phyloP scores from a whole-genome alignment of 2,113 vertebrate genomes.

The Halichoeres trimaculatus region DNA sequence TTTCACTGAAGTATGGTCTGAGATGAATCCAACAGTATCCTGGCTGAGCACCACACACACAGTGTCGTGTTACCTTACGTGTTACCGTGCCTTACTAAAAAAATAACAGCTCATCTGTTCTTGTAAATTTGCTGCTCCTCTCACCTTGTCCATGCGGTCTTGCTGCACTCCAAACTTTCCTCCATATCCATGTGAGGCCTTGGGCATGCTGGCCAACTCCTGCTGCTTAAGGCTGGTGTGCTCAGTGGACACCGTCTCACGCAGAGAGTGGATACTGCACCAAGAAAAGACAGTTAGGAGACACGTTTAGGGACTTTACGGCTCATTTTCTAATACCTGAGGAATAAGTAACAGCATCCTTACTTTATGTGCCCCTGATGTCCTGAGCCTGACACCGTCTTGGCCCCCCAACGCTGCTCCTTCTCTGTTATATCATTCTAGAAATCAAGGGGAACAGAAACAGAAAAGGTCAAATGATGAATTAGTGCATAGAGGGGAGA shows the following conservation, averaged over 20 bases:
- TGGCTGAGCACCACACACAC: too few relatives aligned
- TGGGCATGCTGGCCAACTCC: slow-evolving; percentile 89
- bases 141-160: slow-evolving; percentile 96
- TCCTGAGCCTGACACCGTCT: slow-evolving; percentile 93
- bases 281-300: not conserved
- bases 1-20: too few relatives aligned
- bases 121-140: not conserved
- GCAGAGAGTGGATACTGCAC: slow-evolving; percentile 89
- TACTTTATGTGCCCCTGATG: slow-evolving; percentile 98
- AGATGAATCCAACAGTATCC: too few relatives aligned
- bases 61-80: too few relatives aligned
- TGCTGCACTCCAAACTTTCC: slow-evolving; percentile 95
- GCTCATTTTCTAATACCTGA: not conserved
- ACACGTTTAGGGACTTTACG: not conserved
- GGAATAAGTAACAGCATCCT: slow-evolving; percentile 33
- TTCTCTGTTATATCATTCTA: slow-evolving; percentile 97
- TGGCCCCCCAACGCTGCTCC: slow-evolving; percentile 98
- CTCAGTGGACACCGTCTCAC: slow-evolving; percentile 92
- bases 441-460: slow-evolving; percentile 12
- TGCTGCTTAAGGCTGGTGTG: slow-evolving; percentile 91
- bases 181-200: slow-evolving; percentile 94
- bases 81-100: too few relatives aligned
- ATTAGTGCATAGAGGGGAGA: not conserved
- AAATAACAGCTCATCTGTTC: too few relatives aligned
- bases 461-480: not conserved